Conservation (phyloP, 2,797 vertebrate genomes). For the Spinus pinus region DNA sequence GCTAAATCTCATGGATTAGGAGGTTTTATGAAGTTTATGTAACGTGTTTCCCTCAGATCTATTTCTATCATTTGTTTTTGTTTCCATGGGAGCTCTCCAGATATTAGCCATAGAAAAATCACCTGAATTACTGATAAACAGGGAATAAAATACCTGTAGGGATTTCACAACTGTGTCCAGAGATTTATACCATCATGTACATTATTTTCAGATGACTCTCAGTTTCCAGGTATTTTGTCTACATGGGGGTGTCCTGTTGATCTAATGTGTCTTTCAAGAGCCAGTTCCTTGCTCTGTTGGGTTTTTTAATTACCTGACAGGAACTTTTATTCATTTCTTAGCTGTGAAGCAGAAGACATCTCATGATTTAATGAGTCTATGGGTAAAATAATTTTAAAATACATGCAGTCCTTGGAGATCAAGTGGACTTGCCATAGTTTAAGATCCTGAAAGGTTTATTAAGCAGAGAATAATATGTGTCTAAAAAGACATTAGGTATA, state of each 20-base stretch:
- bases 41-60: neutral
- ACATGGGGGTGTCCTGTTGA: neutral
- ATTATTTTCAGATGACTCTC: neutral
- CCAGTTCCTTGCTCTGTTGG: neutral
- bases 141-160: neutral
- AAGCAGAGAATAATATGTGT: neutral
- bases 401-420: neutral
- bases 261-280: neutral
- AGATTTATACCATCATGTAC: neutral
- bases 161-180: neutral
- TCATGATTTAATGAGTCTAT: slow-evolving; percentile 12
- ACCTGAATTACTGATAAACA: slow-evolving; percentile 4
- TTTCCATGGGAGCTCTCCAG: slow-evolving; percentile 10
- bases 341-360: neutral
- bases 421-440: neutral
- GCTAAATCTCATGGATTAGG: neutral
- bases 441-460: neutral
- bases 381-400: slow-evolving; percentile 3
- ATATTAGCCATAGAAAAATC: neutral
- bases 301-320: slow-evolving; percentile 29
- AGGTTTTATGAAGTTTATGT: neutral
- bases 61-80: neutral
- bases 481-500: neutral
- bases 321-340: slow-evolving; percentile 13
- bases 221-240: neutral